Evolutionary conservation across 1,140 invertebrate species (phyloP), one percentile per base, ranked within the genome.

Genomic region (Papilio aristodemus): DNA sequence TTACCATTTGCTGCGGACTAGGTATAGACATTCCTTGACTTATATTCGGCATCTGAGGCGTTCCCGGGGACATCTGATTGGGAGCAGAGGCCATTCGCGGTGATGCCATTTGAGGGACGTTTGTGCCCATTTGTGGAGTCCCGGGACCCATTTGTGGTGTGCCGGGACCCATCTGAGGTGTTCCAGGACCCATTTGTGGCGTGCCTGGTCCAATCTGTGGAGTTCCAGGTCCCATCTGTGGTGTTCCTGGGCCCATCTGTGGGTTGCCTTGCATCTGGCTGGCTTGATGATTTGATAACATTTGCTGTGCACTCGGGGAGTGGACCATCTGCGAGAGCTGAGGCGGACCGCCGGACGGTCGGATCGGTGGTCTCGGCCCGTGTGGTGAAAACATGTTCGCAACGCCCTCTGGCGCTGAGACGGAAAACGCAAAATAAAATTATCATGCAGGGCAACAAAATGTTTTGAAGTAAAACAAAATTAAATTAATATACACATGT

Each of bases 351-450:
- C 86, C 85, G 0, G 87, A 70, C 7, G 80, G 82, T 43, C 87
- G 79, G 27, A 88, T 75, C 13, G 81, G 76, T 7, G 80, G 71
- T 37, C 89, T 78, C n/a, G 86, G 80, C 50, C 86, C 87, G 68
- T 88, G 87, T 75, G 87, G 78, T 64, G 89, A 89, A 75, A 89
- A 91, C 82, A 91, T 85, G 80, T 87, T 90, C 75, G 81, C 76
- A 77, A 90, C 86, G 85, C 89, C 83, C 71, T 91, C 89, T 70
- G 89, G 87, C 81, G 87, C 89, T 59, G 50, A 79, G 71, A 84
- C 74, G 71, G 70, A 78, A 82, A 87, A 88, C 70, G 86, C 87
- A 87, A 89, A 91, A 83, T 75, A 88, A 88, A 87, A 81, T 84
- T 79, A 80, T 69, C 82, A 89, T 85, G 85, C 83, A 75, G 74